phyloP scores from a whole-genome alignment of 2,797 vertebrate genomes.

The Mycteria americana region DNA sequence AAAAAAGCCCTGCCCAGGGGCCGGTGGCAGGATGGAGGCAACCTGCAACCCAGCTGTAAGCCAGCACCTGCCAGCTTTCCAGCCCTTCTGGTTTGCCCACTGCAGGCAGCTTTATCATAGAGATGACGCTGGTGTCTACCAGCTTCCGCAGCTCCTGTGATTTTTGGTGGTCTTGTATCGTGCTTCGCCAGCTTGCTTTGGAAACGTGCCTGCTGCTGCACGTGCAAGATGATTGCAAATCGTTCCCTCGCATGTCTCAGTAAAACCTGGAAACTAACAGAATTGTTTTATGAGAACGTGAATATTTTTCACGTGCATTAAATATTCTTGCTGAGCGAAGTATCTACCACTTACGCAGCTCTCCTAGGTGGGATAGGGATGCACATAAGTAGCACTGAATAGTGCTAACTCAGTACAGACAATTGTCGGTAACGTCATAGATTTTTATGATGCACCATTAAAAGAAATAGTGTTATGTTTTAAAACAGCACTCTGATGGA shows the following conservation, averaged over 20 bases:
- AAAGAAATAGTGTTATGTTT: neutral
- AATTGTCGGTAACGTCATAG: neutral
- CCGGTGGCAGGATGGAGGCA: neutral
- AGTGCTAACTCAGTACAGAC: neutral
- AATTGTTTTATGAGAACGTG: neutral
- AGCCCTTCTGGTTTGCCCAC: neutral
- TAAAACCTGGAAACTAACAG: neutral
- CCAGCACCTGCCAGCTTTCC: neutral
- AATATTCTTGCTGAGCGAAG: neutral
- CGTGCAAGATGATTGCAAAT: neutral
- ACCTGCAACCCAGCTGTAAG: neutral
- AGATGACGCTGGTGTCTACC: rapidly evolving
- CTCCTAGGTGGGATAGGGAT: neutral
- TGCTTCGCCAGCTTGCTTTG: neutral
- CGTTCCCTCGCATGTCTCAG: rapidly evolving
- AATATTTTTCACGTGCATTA: rapidly evolving
- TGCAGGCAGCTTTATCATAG: neutral
- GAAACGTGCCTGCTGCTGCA: neutral
- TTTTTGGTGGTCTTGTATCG: rapidly evolving
- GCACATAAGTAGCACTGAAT: rapidly evolving
- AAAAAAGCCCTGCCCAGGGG: neutral
- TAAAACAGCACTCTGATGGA: neutral
- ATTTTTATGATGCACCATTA: neutral
- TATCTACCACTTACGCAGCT: rapidly evolving
- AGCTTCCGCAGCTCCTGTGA: neutral